Percentiles rank a stretch among this genome's conserved stretches.
These are phyloP conservation scores for Hemicordylus capensis DNA, from an alignment of 2,113 vertebrate genomes.

Conservation along the genomic window DNA sequence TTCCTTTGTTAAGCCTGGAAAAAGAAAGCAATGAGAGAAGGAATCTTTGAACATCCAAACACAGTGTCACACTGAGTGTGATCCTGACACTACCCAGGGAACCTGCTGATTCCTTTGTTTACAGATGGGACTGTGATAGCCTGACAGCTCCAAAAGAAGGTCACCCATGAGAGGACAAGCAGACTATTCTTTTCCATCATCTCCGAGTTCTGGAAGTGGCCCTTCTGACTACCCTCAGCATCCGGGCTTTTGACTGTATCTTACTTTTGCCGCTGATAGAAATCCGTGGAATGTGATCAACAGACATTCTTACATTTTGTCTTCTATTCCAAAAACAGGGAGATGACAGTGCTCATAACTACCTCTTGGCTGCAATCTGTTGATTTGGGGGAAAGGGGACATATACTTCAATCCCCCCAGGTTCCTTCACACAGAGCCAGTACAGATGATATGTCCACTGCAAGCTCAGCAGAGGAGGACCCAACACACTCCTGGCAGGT, in stretches of 20 bases:
- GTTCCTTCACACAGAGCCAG: too few species aligned
- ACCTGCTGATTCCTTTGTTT: constrained; percentile 72
- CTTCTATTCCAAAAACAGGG: constrained; percentile 36
- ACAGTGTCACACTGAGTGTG: constrained; percentile 78
- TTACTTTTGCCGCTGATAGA: constrained; percentile 57
- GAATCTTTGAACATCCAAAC: constrained; percentile 79
- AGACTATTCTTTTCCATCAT: constrained; percentile 70
- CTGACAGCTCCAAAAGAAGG: constrained; percentile 63
- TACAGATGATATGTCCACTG: too few species aligned
- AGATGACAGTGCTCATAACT: background rate
- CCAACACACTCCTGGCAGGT: too few species aligned
- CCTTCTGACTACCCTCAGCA: constrained; percentile 55
- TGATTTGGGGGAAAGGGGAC: background rate
- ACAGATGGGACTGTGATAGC: constrained; percentile 76
- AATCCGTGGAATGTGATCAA: constrained; percentile 58
- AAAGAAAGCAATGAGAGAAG: constrained; percentile 67
- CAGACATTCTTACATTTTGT: constrained; percentile 44
- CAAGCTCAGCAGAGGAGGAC: too few species aligned
- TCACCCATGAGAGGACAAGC: constrained; percentile 62
- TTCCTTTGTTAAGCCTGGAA: constrained; percentile 76
- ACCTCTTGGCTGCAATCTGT: background rate
- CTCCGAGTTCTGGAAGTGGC: constrained; percentile 42
- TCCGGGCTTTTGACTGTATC: constrained; percentile 38
- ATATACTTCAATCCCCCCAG: background rate
- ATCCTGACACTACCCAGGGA: constrained; percentile 75